Base-by-base conservation (phyloP, 2,888 invertebrate species). In the Ethmia dodecea region DNA sequence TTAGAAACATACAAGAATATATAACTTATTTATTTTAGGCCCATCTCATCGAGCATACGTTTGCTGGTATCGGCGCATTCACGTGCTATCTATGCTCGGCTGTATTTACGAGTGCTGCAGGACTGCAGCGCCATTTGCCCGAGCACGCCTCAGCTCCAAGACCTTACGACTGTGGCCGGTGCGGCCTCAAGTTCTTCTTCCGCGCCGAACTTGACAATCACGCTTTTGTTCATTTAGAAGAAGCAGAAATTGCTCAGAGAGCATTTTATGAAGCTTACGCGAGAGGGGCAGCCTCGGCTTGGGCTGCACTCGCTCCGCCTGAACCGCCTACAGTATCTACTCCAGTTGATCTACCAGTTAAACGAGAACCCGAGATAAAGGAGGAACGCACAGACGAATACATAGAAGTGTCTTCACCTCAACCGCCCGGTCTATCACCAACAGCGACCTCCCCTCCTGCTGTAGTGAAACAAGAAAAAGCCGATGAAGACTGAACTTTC, bases 21-120 rank as follows among this genome's bases (percentile, higher is more conserved):
- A 9, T 31, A 13, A 2, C 12, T 31, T 22, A 10, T 6, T 14
- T 24, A n/a, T 32, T 32, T 8, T 13, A 73, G 40, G 72, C 74
- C 0, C 97, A 97, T 64, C 87, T 97, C 38, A 96, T 97, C 40
- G 96, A 97, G 57, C 97, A 98, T 71, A 96, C 95, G 0, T 97
- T 96, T 62, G 94, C 94, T 14, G 95, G 95, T 3, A 94, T 94
- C 54, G 91, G 93, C 20, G 91, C 92, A 5, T 95, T 93, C 65
- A 92, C 92, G 3, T 97, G 97, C 71, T 95, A 95, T 69, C 89
- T 97, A 45, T 98, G 97, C 73, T 93, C 94, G 5, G 91, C 94
- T 0, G 91, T 94, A 1, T 97, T 96, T 69, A 94, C 94, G 0
- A 91, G 92, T n/a, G 92, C 96, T 0, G 88, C 89, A 0, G 94